Evolutionary conservation across 1,140 invertebrate genomes (phyloP), one percentile per base, ranked within the genome.

Genomic region (Mactra quadrangularis): DNA sequence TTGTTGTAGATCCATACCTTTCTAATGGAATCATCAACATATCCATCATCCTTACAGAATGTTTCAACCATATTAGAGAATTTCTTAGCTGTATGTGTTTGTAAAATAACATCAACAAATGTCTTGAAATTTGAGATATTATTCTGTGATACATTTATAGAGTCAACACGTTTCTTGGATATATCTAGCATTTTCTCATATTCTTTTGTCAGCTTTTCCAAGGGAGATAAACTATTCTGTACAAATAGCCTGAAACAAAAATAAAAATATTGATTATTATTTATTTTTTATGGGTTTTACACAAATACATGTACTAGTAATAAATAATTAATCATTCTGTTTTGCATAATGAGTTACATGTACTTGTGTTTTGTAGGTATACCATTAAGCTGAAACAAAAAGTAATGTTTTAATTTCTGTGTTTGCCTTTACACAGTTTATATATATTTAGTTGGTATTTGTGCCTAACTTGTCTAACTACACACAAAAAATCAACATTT

Each of bases 211-310:
- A 66, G 19, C 13, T 17, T 57, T 35, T 55, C 47, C 3, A 53
- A 52, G 22, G 76, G 76, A 7, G n/a, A 45, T 22, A 78, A 15
- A 15, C 9, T 13, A 13, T 68, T 15, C 35, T 78, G 45, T 6
- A 66, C 52, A 68, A 55, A 68, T 3, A 60, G 38, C 35, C 76
- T 78, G 25, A 22, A 78, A 68, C 9, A 66, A 22, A 47, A 13
- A 53, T 15, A n/a, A n/a, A n/a, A n/a, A n/a, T n/a, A n/a, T n/a
- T n/a, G n/a, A n/a, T n/a, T n/a, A n/a, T n/a, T n/a, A n/a, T n/a
- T n/a, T n/a, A n/a, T n/a, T n/a, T n/a, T n/a, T n/a, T n/a, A n/a
- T n/a, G n/a, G n/a, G n/a, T n/a, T n/a, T n/a, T n/a, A n/a, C n/a
- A n/a, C n/a, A n/a, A n/a, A n/a, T n/a, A n/a, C n/a, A n/a, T n/a